These are phyloP conservation scores for Lophius piscatorius DNA, from an alignment of 2,113 vertebrate genomes.

Conservation along the genomic window DNA sequence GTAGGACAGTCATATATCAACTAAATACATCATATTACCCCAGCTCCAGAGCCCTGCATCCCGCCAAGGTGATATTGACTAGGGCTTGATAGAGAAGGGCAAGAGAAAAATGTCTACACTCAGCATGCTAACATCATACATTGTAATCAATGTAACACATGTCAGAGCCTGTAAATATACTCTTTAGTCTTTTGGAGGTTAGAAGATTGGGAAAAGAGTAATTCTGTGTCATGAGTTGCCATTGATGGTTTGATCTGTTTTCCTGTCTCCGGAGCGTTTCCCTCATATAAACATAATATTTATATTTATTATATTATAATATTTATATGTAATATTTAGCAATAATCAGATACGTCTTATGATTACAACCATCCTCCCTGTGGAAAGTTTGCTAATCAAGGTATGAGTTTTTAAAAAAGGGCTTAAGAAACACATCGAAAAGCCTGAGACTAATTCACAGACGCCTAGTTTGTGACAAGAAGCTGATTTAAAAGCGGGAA, in stretches of 20 bases:
- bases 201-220: too few species aligned
- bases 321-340: conserved; percentile 26
- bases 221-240: too few species aligned
- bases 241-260: too few species aligned
- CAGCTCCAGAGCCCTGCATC: conserved; percentile 30
- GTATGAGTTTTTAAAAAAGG: conserved; percentile 48
- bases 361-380: conserved; percentile 36
- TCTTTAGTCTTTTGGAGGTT: too few species aligned
- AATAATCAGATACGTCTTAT: conserved; percentile 32
- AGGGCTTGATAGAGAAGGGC: conserved; percentile 43
- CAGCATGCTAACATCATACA: conserved; percentile 39
- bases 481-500: conserved; percentile 62
- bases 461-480: conserved; percentile 51
- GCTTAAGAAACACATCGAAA: conserved; percentile 49
- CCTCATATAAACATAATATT: too few species aligned
- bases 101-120: conserved; percentile 32
- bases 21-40: conserved; percentile 45
- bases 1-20: conserved; percentile 60
- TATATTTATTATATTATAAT: too few species aligned
- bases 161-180: conserved; percentile 17
- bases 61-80: conserved; percentile 66
- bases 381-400: conserved; percentile 52
- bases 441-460: conserved; percentile 54
- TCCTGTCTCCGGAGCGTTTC: too few species aligned
- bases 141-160: conserved; percentile 45